Evolutionary conservation across 2,888 invertebrate species (phyloP).

Genomic region (Callimorpha dominula): DNA sequence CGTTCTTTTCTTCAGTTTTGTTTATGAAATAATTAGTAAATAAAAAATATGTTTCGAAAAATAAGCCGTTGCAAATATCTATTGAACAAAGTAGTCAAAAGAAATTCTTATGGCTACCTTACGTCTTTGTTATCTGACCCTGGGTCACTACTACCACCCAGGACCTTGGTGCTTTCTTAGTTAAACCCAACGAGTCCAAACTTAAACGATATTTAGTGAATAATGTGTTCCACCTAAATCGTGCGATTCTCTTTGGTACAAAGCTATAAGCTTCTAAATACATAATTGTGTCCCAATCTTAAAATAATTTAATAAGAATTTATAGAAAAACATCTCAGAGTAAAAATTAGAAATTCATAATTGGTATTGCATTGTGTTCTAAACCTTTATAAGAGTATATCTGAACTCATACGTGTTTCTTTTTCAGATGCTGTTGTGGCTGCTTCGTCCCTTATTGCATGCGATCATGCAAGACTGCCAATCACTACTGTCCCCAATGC

Average conservation of each 20-base stretch:
- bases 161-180: too few relatives aligned
- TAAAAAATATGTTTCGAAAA: too few relatives aligned
- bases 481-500: conserved; percentile 84
- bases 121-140: neutral
- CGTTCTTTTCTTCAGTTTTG: neutral
- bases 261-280: too few relatives aligned
- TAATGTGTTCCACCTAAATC: too few relatives aligned
- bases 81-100: too few relatives aligned
- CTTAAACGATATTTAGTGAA: too few relatives aligned
- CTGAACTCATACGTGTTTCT: neutral
- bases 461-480: conserved; percentile 85
- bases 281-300: neutral
- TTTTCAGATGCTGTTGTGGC: conserved; percentile 80
- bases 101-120: neutral
- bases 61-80: too few relatives aligned
- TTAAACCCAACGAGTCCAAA: too few relatives aligned
- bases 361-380: neutral
- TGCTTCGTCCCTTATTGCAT: conserved; percentile 83
- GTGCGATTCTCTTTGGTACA: too few relatives aligned
- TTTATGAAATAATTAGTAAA: neutral
- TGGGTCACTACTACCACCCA: neutral
- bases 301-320: neutral
- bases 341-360: too few relatives aligned
- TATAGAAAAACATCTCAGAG: too few relatives aligned
- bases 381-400: neutral